A percentile compares a stretch with the other conserved stretches of the same genome.
phyloP scores from a whole-genome alignment of 2,888 invertebrate genomes.

The Ryuthela nishihirai region DNA sequence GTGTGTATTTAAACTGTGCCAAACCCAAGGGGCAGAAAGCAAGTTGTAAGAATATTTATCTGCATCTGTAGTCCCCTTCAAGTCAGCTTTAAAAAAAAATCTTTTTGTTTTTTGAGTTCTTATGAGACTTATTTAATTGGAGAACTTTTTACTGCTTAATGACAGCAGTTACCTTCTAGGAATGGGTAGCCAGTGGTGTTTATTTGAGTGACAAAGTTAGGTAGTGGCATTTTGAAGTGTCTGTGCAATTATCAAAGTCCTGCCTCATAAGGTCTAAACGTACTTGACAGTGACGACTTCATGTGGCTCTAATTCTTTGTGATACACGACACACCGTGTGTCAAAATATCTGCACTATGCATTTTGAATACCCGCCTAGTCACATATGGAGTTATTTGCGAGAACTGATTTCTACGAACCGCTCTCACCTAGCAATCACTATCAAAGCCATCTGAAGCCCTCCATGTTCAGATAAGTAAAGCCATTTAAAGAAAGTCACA shows the following conservation, averaged over 20 bases:
- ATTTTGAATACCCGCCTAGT: constrained; percentile 25
- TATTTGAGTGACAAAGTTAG: too few species aligned
- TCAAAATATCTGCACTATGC: constrained; percentile 14
- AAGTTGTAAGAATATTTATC: too few species aligned
- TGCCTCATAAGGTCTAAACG: constrained; percentile 2
- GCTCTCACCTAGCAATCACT: constrained; percentile 3
- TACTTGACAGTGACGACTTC: not conserved
- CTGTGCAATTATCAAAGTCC: constrained; percentile 8
- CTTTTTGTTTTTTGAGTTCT: too few species aligned
- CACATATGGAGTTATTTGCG: constrained; percentile 4
- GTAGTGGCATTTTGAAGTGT: constrained; percentile 10
- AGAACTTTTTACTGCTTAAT: too few species aligned
- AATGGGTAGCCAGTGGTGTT: too few species aligned
- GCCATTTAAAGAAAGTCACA: not conserved
- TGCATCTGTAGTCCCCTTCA: too few species aligned
- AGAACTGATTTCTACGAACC: not conserved
- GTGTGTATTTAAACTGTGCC: too few species aligned
- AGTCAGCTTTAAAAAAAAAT: too few species aligned
- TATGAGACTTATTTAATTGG: too few species aligned
- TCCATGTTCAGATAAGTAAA: constrained; percentile 1
- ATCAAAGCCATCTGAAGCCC: constrained; percentile 7
- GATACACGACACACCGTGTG: constrained; percentile 4
- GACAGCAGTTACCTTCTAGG: too few species aligned
- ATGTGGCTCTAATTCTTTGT: constrained; percentile 5
- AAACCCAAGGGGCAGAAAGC: too few species aligned